A percentile compares a stretch with the other conserved stretches of the same genome.
Evolutionary conservation across 2,113 vertebrate genomes (phyloP).

Genomic region (Phalacrocorax brasilianus): DNA sequence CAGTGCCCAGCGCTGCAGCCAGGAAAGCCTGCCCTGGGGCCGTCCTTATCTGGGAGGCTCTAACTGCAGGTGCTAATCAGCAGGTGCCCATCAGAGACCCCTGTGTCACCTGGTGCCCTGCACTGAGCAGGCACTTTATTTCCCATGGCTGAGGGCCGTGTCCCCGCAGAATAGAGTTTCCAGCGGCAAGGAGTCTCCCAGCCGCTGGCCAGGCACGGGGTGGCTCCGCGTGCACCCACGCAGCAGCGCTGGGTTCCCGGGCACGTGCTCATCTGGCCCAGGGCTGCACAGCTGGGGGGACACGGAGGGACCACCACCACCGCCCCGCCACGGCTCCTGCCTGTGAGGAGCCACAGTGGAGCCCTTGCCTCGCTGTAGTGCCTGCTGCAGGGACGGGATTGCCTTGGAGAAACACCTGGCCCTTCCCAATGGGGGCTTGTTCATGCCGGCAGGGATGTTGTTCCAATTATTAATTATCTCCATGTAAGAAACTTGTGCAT

Average conservation of each 20-base stretch:
- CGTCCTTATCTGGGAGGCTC: background rate
- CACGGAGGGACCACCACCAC: background rate
- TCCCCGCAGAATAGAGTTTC: background rate
- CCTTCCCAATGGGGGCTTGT: background rate
- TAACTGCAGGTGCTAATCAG: background rate
- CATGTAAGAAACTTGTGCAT: background rate
- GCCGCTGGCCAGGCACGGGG: rapidly evolving
- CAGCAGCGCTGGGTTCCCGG: rapidly evolving
- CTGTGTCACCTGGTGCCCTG: background rate
- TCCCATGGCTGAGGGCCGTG: rapidly evolving
- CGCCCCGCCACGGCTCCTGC: rapidly evolving
- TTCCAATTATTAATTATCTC: background rate
- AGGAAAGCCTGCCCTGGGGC: background rate
- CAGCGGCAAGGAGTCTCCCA: background rate
- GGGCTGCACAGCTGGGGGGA: background rate
- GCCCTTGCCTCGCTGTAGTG: background rate
- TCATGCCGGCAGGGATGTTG: background rate
- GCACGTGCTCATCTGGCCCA: rapidly evolving
- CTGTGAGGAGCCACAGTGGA: rapidly evolving
- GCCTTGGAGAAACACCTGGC: background rate
- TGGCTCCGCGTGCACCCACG: rapidly evolving
- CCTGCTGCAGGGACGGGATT: rapidly evolving
- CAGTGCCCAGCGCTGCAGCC: no score
- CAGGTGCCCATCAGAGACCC: background rate
- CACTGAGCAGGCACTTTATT: background rate